Evolutionary conservation across 2,888 invertebrate species (phyloP).

Genomic region (Cephus runcator): DNA sequence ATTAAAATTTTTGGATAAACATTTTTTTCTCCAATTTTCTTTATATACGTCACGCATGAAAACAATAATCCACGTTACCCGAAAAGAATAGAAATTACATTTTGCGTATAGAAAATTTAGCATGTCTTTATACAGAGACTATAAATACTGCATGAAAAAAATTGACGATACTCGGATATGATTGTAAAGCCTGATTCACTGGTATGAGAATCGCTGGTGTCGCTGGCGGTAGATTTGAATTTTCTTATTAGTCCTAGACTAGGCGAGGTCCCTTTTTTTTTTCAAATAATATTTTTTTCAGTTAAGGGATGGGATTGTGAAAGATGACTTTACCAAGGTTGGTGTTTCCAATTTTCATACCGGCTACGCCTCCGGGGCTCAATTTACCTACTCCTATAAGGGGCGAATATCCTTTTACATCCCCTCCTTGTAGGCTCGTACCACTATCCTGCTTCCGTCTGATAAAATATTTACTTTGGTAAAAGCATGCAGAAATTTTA

Average conservation of each 20-base stretch:
- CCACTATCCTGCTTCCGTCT: conserved; percentile 10
- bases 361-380: conserved; percentile 40
- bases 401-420: conserved; percentile 10
- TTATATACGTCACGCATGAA: background rate
- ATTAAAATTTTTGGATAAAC: background rate
- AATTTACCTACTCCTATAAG: conserved; percentile 39
- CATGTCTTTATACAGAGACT: too few relatives aligned
- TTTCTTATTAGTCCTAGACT: background rate
- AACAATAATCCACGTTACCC: too few relatives aligned
- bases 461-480: conserved; percentile 28
- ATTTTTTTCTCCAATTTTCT: background rate
- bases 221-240: background rate
- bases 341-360: conserved; percentile 41
- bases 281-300: background rate
- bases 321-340: background rate
- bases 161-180: too few relatives aligned
- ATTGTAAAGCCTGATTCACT: too few relatives aligned
- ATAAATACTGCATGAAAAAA: too few relatives aligned
- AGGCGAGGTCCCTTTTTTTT: background rate
- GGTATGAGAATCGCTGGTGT: background rate
- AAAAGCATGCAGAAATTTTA: background rate
- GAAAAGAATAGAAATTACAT: too few relatives aligned
- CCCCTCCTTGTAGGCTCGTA: conserved; percentile 5
- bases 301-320: background rate
- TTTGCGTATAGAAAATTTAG: too few relatives aligned